Evolutionary conservation across 1,140 invertebrate species (phyloP).

Genomic region (Cylas formicarius): DNA sequence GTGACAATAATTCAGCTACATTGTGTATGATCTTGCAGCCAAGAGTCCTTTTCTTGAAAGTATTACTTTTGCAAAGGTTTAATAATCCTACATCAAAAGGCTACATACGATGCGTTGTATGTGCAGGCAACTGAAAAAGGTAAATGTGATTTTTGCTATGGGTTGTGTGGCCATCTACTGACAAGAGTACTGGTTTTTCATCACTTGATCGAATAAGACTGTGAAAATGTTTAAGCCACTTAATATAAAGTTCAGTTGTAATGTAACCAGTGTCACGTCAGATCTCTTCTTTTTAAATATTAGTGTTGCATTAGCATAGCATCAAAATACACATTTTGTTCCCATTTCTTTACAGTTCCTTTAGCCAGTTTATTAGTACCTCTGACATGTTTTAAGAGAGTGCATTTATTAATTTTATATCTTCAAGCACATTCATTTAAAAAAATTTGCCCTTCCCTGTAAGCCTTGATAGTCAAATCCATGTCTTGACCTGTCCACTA

Average conservation of each 20-base stretch:
- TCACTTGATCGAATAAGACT: constrained; percentile 2
- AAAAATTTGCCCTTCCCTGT: background rate
- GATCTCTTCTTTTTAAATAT: constrained; percentile 3
- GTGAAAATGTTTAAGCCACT: too few species aligned
- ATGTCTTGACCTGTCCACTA: background rate
- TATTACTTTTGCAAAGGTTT: constrained; percentile 1
- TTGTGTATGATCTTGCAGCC: constrained; percentile 1
- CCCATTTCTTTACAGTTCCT: background rate
- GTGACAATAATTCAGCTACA: background rate
- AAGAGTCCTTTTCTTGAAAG: background rate
- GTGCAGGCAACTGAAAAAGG: background rate
- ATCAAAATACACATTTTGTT: background rate
- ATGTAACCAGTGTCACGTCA: constrained; percentile 1
- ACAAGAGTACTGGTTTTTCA: background rate
- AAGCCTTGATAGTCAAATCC: background rate
- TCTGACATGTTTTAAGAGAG: background rate
- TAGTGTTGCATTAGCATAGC: too few species aligned
- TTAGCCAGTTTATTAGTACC: constrained; percentile 2
- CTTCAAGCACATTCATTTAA: constrained; percentile 3
- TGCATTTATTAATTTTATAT: constrained; percentile 2
- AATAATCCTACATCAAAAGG: constrained; percentile 2
- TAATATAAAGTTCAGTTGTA: too few species aligned
- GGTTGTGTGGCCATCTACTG: background rate
- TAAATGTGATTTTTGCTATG: background rate
- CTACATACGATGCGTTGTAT: background rate